A percentile compares a stretch with the other conserved stretches of the same genome.
These are phyloP conservation scores for Nothobranchius kuhntae DNA, from an alignment of 2,113 vertebrate species.

Conservation along the genomic window DNA sequence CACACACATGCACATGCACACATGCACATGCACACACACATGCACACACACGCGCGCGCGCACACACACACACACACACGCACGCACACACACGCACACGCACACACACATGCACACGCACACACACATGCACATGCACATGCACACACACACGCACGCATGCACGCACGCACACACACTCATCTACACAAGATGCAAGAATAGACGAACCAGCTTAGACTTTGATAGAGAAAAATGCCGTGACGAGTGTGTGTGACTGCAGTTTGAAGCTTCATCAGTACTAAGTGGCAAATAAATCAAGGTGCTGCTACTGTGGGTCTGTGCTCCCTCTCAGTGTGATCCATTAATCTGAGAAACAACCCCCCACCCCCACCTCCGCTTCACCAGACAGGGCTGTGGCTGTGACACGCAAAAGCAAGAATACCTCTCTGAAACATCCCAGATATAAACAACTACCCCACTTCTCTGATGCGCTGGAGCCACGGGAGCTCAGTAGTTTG, in stretches of 20 bases:
- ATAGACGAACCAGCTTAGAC: slow-evolving; percentile 57
- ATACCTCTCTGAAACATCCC: slow-evolving; percentile 23
- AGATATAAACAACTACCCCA: slow-evolving; percentile 15
- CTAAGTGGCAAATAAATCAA: slow-evolving; percentile 99
- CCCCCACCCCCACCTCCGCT: slow-evolving; percentile 26
- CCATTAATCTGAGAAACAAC: slow-evolving; percentile 81
- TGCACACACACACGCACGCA: slow-evolving; percentile 23
- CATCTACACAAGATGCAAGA: slow-evolving; percentile 57
- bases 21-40: no score
- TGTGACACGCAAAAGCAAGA: slow-evolving; percentile 28
- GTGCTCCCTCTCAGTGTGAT: slow-evolving; percentile 80
- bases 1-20: no score
- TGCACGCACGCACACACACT: not conserved
- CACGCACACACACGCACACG: no score
- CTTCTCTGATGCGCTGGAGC: not conserved
- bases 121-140: slow-evolving; percentile 24
- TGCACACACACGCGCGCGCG: no score
- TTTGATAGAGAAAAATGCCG: slow-evolving; percentile 88
- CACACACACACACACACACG: no score
- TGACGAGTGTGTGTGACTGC: slow-evolving; percentile 87
- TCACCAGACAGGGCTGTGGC: slow-evolving; percentile 62
- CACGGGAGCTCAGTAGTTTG: slow-evolving; percentile 8
- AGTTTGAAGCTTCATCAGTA: slow-evolving; percentile 95
- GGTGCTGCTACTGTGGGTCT: slow-evolving; percentile 77
- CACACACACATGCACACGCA: slow-evolving; percentile 27